Percentiles rank a stretch among this genome's conserved stretches.
phyloP scores from a whole-genome alignment of 2,888 invertebrate genomes.

The Acholoe squamosa region DNA sequence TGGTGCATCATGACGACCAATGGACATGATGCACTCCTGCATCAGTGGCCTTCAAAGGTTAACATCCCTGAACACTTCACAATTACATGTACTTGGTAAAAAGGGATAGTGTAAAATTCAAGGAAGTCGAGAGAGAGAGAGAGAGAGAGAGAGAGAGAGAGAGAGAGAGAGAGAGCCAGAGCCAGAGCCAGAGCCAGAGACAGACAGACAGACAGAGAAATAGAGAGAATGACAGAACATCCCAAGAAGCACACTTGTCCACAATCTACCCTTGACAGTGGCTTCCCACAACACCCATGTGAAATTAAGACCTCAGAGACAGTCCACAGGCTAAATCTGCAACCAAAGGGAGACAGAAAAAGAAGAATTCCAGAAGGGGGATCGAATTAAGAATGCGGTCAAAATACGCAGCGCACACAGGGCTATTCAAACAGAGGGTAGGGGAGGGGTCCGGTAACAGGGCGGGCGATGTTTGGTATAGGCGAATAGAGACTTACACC shows the following conservation, averaged over 20 bases:
- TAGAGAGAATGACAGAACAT: not conserved
- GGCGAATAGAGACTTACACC: not conserved
- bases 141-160: no score
- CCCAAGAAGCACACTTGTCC: not conserved
- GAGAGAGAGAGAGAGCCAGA: no score
- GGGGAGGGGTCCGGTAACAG: not conserved
- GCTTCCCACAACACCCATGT: no score
- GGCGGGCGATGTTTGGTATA: not conserved
- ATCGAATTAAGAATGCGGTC: slow-evolving; percentile 47
- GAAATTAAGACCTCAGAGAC: not conserved
- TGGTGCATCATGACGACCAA: no score
- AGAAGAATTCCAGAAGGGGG: not conserved
- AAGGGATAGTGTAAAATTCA: no score
- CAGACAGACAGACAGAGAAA: not conserved
- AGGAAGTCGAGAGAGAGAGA: no score
- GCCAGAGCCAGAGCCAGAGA: no score
- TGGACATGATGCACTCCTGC: no score
- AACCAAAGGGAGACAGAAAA: not conserved
- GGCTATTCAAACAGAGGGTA: not conserved
- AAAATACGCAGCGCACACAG: slow-evolving; percentile 32
- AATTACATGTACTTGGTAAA: no score
- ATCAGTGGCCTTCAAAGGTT: no score
- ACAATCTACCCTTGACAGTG: not conserved
- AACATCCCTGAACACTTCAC: no score
- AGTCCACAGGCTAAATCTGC: not conserved